These are phyloP conservation scores for Anas capensis DNA, from an alignment of 2,797 vertebrate genomes.

Conservation along the genomic window DNA sequence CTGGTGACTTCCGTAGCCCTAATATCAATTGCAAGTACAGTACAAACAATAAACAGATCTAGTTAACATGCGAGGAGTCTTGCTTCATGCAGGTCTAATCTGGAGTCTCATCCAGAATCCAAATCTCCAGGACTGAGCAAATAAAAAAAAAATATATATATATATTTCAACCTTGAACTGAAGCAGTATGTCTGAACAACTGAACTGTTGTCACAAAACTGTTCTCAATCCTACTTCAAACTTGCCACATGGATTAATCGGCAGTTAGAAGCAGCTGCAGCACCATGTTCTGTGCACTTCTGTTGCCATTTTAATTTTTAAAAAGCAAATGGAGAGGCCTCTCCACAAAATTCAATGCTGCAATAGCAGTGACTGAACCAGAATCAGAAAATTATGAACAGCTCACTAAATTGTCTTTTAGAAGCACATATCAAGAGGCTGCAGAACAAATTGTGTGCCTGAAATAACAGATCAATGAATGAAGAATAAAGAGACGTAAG, in stretches of 20 bases:
- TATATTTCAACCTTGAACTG: background rate
- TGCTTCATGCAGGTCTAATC: background rate
- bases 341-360: slow-evolving; percentile 58
- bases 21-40: background rate
- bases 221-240: slow-evolving; percentile 5
- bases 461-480: slow-evolving; percentile 54
- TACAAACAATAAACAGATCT: background rate
- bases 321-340: slow-evolving; percentile 58
- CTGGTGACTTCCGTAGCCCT: background rate
- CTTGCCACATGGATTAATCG: slow-evolving; percentile 17
- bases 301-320: slow-evolving; percentile 63
- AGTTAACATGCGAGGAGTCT: background rate
- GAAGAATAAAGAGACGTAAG: slow-evolving; percentile 42
- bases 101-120: background rate
- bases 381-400: slow-evolving; percentile 59
- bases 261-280: slow-evolving; percentile 55
- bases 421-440: slow-evolving; percentile 44
- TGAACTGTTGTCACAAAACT: slow-evolving; percentile 5
- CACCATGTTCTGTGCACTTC: slow-evolving; percentile 34
- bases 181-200: background rate
- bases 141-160: background rate
- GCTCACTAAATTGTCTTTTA: slow-evolving; percentile 60
- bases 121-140: background rate
- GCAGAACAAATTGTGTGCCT: slow-evolving; percentile 44
- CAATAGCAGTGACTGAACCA: slow-evolving; percentile 52